Percentiles rank a stretch among this genome's conserved stretches.
Evolutionary conservation across 2,797 vertebrate genomes (phyloP).

Genomic region (Okamejei kenojei): DNA sequence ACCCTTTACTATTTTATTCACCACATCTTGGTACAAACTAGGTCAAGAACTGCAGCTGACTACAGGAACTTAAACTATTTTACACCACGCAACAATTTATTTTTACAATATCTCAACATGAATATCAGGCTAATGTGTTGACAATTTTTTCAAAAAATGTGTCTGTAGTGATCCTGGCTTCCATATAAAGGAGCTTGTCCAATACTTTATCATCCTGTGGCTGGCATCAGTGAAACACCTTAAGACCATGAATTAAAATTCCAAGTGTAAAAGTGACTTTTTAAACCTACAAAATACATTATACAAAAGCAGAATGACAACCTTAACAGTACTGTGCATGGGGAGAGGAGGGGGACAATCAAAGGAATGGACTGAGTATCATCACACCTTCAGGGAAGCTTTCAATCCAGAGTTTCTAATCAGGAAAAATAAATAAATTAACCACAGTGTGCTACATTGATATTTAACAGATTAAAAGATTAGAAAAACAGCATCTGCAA

Average conservation of each 20-base stretch:
- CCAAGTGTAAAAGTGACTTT: conserved; percentile 28
- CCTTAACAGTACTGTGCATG: neutral
- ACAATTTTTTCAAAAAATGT: neutral
- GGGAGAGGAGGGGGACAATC: neutral
- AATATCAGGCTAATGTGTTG: neutral
- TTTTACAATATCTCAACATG: neutral
- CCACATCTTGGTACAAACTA: neutral
- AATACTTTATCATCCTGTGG: neutral
- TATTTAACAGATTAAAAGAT: too few relatives aligned
- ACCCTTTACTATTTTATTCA: neutral
- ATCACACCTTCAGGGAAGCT: neutral
- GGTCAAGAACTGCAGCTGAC: neutral
- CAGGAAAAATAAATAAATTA: neutral
- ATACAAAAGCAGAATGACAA: conserved; percentile 18
- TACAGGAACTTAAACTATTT: neutral
- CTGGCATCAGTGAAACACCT: conserved; percentile 26
- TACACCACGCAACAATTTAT: neutral
- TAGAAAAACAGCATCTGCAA: too few relatives aligned
- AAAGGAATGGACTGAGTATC: conserved; percentile 2
- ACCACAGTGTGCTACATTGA: neutral
- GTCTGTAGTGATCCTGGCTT: neutral
- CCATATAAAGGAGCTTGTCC: neutral
- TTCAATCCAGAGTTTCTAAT: neutral
- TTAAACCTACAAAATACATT: conserved; percentile 24
- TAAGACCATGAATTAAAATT: conserved; percentile 16